Evolutionary conservation across 2,888 invertebrate species (phyloP).

Genomic region (Amphipoea oculea): DNA sequence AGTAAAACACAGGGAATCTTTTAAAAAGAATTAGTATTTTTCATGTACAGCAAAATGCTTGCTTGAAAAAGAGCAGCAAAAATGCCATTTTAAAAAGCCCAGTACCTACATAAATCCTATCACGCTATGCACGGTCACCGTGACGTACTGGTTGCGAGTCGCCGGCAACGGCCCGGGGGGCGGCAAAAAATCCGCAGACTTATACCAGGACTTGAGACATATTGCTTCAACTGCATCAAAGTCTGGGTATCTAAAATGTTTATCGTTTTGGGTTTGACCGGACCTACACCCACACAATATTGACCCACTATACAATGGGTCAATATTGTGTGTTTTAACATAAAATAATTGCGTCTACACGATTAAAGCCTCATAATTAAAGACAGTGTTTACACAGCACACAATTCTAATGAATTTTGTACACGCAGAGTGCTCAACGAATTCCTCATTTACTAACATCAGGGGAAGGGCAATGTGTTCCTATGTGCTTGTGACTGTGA

Average conservation of each 20-base stretch:
- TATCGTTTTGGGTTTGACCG: background rate
- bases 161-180: background rate
- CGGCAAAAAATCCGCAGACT: background rate
- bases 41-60: background rate
- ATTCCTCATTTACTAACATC: conserved; percentile 66
- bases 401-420: conserved; percentile 55
- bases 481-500: conserved; percentile 1
- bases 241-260: background rate
- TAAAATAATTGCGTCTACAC: conserved; percentile 6
- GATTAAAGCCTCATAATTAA: conserved; percentile 62
- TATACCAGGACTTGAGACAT: background rate
- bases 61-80: background rate
- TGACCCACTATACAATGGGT: too few species aligned
- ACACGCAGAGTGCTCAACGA: conserved; percentile 33
- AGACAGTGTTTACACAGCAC: conserved; percentile 38
- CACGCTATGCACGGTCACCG: conserved; percentile 10
- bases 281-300: too few species aligned
- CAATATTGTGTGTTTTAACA: background rate
- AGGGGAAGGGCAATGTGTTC: conserved; percentile 34
- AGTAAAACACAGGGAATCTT: background rate
- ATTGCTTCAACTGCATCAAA: conserved; percentile 25
- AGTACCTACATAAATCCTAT: background rate
- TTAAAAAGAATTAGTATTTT: background rate
- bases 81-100: background rate
- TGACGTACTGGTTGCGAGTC: background rate